Conservation (phyloP, 2,797 vertebrate species). For the Sparidentex hasta region DNA sequence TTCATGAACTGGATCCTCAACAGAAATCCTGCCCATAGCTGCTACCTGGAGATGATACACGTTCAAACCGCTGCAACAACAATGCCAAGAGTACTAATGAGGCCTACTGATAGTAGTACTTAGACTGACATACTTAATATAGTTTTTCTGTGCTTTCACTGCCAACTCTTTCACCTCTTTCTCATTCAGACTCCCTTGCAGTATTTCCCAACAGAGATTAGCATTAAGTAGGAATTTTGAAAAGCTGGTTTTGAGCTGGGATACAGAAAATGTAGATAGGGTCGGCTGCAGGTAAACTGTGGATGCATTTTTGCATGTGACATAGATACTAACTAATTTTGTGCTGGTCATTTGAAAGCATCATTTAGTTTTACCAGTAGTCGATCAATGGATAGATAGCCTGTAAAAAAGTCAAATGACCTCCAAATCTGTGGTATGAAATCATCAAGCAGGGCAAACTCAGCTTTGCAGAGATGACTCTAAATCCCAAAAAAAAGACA, state of each 20-base stretch:
- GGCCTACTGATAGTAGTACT: slow-evolving; percentile 2
- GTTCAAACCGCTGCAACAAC: slow-evolving; percentile 13
- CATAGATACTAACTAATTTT: neutral
- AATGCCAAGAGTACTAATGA: slow-evolving; percentile 17
- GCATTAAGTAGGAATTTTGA: neutral
- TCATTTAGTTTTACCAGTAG: neutral
- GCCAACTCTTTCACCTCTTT: slow-evolving; percentile 30
- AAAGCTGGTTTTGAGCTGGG: neutral
- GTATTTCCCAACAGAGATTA: slow-evolving; percentile 10
- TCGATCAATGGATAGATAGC: neutral
- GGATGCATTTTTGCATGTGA: neutral
- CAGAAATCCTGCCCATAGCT: neutral
- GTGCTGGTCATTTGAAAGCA: neutral
- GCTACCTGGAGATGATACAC: slow-evolving; percentile 8
- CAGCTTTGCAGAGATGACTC: neutral
- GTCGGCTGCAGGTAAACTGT: neutral
- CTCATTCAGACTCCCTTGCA: slow-evolving; percentile 1
- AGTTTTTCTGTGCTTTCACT: neutral
- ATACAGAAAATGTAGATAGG: neutral
- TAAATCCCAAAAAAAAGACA: neutral
- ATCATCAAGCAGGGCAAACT: neutral
- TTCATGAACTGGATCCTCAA: neutral
- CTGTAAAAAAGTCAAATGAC: neutral
- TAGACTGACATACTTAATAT: neutral
- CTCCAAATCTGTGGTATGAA: neutral